A percentile compares a stretch with the other conserved stretches of the same genome.
phyloP scores from a whole-genome alignment of 2,888 invertebrate species.

The Amblyjoppa fuscipennis region DNA sequence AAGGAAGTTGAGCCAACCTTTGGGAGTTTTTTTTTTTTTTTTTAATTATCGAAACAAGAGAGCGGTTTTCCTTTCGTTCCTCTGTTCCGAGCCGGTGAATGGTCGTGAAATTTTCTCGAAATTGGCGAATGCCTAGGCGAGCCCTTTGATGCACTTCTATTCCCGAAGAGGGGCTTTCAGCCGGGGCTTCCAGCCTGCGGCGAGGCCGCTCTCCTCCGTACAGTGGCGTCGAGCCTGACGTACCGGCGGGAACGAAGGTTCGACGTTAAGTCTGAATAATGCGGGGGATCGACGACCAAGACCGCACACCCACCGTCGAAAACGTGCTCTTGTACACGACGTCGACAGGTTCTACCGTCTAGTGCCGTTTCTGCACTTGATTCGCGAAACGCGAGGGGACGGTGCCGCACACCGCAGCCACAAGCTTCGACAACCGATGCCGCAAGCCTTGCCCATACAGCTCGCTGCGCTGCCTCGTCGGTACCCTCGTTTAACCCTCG shows the following conservation, averaged over 20 bases:
- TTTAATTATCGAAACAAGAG: neutral
- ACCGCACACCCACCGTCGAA: conserved; percentile 44
- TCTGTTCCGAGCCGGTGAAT: neutral
- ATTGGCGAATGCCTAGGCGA: conserved; percentile 4
- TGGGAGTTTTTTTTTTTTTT: neutral
- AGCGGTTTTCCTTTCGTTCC: neutral
- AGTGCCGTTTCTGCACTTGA: conserved; percentile 13
- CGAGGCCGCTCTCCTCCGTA: conserved; percentile 14
- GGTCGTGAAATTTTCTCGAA: conserved; percentile 1
- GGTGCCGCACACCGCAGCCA: conserved; percentile 14
- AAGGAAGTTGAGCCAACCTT: neutral
- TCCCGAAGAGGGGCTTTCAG: conserved; percentile 18
- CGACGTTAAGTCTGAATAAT: conserved; percentile 63
- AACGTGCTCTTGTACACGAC: conserved; percentile 37
- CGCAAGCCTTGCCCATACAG: conserved; percentile 22
- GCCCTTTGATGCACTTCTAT: conserved; percentile 13
- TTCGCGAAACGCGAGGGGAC: conserved; percentile 17
- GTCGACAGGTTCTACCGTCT: conserved; percentile 12
- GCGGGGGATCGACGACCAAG: conserved; percentile 54
- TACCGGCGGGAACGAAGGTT: conserved; percentile 37
- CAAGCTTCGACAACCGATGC: conserved; percentile 54
- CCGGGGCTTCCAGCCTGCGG: conserved; percentile 3
- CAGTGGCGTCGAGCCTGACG: neutral
- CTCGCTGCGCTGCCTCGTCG: conserved; percentile 9
- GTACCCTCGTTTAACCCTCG: conserved; percentile 48